Conservation (phyloP, 2,113 vertebrate species). For the Murina feae region DNA sequence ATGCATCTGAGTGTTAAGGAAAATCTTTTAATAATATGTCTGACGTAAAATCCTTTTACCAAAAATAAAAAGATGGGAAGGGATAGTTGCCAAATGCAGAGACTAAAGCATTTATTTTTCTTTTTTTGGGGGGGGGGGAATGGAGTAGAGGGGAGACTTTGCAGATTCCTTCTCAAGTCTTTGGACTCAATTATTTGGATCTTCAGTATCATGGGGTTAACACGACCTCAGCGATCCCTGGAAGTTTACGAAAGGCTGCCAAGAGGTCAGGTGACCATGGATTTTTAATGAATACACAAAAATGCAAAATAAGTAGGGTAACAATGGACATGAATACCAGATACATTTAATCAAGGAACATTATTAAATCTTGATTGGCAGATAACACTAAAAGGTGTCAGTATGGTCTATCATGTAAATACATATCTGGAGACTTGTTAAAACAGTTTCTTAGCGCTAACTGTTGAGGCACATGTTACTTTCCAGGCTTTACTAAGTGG, state of each 20-base stretch:
- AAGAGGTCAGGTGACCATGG: not conserved
- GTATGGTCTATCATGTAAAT: constrained; percentile 71
- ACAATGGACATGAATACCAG: constrained; percentile 44
- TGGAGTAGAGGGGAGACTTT: too few relatives aligned
- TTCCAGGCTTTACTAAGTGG: constrained; percentile 44
- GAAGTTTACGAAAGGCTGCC: not conserved
- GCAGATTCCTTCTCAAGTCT: not conserved
- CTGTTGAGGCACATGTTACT: constrained; percentile 61
- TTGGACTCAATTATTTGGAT: not conserved
- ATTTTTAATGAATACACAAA: constrained; percentile 22
- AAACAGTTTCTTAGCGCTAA: constrained; percentile 60
- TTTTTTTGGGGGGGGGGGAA: not conserved
- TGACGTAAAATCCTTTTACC: constrained; percentile 73
- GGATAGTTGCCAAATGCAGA: constrained; percentile 27
- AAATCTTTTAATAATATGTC: constrained; percentile 77
- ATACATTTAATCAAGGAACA: constrained; percentile 36
- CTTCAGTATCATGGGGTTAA: not conserved
- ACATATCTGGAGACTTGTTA: constrained; percentile 74
- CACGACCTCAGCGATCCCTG: not conserved
- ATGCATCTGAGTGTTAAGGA: constrained; percentile 82
- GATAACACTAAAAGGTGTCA: constrained; percentile 73
- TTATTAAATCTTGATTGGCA: constrained; percentile 74
- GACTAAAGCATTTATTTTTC: not conserved
- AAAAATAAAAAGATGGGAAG: constrained; percentile 49
- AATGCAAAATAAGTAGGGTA: constrained; percentile 26